Evolutionary conservation across 2,113 vertebrate genomes (phyloP).

Genomic region (Mobula hypostoma): DNA sequence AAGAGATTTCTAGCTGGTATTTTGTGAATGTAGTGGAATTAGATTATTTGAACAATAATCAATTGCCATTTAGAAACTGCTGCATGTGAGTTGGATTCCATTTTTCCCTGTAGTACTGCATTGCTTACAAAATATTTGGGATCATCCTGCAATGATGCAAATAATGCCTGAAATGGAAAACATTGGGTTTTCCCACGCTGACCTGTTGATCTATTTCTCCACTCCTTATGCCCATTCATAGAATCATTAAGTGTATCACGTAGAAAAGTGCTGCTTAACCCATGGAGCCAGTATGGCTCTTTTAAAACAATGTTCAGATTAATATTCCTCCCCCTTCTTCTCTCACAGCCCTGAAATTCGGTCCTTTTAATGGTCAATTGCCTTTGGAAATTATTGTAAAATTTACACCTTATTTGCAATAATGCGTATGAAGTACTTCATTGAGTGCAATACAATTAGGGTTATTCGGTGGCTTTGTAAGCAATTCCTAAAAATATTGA

Average conservation of each 20-base stretch:
- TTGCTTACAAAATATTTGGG: not conserved
- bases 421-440: no score
- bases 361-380: not conserved
- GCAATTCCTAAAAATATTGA: not conserved
- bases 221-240: not conserved
- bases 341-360: not conserved
- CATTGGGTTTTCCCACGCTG: not conserved
- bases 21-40: not conserved
- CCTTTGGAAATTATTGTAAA: not conserved
- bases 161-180: no score
- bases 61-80: not conserved
- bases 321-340: not conserved
- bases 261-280: not conserved
- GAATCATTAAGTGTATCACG: not conserved
- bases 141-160: not conserved
- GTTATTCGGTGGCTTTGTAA: no score
- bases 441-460: no score
- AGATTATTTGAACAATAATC: not conserved
- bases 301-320: not conserved
- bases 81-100: not conserved
- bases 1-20: not conserved
- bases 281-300: not conserved
- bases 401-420: no score
- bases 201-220: not conserved
- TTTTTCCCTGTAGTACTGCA: not conserved